Conservation (phyloP, 2,888 invertebrate genomes). For the Sepiola atlantica region DNA sequence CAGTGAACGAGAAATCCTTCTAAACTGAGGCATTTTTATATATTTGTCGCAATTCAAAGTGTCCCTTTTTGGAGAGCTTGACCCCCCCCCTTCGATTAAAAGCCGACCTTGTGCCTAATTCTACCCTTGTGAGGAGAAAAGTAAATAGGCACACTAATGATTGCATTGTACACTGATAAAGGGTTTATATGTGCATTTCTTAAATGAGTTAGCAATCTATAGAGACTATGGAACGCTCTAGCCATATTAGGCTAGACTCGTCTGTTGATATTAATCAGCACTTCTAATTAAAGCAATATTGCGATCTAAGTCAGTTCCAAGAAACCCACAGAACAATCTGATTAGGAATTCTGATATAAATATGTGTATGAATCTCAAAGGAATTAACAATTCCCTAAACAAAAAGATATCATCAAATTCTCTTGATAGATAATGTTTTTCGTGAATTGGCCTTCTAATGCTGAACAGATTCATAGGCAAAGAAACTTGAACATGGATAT, state of each 20-base stretch:
- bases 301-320: slow-evolving; percentile 5
- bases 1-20: too few relatives aligned
- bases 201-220: slow-evolving; percentile 32
- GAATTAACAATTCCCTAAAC: background rate
- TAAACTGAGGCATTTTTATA: too few relatives aligned
- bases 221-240: background rate
- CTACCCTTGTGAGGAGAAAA: too few relatives aligned
- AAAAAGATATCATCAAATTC: slow-evolving; percentile 1
- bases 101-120: too few relatives aligned
- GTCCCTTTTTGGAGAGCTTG: too few relatives aligned
- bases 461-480: background rate
- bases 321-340: background rate
- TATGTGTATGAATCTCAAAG: background rate
- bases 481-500: background rate
- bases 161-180: background rate
- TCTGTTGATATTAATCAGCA: background rate
- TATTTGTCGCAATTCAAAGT: too few relatives aligned
- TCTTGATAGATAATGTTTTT: background rate
- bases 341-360: background rate
- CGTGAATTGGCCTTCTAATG: background rate
- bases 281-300: background rate
- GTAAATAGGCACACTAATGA: too few relatives aligned
- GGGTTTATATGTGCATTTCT: background rate
- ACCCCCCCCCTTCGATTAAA: too few relatives aligned
- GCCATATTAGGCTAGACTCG: background rate